Evolutionary conservation across 2,113 vertebrate species (phyloP), one percentile per base, ranked within the genome.

Genomic region (Chaetodon auriga): DNA sequence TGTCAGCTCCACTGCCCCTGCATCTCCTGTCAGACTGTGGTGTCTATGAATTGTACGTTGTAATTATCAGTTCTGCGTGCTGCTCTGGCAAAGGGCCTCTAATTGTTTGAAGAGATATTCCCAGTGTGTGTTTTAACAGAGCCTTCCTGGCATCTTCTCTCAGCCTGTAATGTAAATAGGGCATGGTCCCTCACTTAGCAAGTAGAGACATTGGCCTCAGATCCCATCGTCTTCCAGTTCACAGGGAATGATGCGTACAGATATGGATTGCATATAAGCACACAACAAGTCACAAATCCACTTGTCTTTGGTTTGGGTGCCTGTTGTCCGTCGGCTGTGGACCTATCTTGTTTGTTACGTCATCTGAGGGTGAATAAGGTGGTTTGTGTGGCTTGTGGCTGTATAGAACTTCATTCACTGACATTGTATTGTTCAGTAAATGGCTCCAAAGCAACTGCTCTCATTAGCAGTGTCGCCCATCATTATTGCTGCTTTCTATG

Each of bases 401-500:
- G 15, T 65, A 21, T 21, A 48, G 35, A 23, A 62, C 66, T 60
- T 75, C 21, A 46, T 75, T 64, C 61, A 43, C 16, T 21, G 36
- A 49, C 4, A 25, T 63, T 66, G 62, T 68, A 51, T 70, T 83
- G 35, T 87, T 78, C 15, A 53, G 46, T 75, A 9, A 89, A 78
- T 64, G 23, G 8, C 46, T 49, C 25, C 23, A 49, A 46, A 80
- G 41, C 18, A 36, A 36, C 71, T 48, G 60, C 68, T 70, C 48
- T 81, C 58, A 81, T 80, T 87, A 71, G 38, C 58, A 48, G 2
- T 61, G 51, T 7, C 19, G n/a, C 43, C 51, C 46, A 35, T 84
- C 49, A 49, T 75, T 49, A 51, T 54, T 35, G 75, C 36, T 78
- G 79, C 79, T 64, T 53, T 87, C 73, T 62, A 48, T 87, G 49